Evolutionary conservation across 1,140 invertebrate species (phyloP), one percentile per base, ranked within the genome.

Genomic region (Branchinecta lynchi): DNA sequence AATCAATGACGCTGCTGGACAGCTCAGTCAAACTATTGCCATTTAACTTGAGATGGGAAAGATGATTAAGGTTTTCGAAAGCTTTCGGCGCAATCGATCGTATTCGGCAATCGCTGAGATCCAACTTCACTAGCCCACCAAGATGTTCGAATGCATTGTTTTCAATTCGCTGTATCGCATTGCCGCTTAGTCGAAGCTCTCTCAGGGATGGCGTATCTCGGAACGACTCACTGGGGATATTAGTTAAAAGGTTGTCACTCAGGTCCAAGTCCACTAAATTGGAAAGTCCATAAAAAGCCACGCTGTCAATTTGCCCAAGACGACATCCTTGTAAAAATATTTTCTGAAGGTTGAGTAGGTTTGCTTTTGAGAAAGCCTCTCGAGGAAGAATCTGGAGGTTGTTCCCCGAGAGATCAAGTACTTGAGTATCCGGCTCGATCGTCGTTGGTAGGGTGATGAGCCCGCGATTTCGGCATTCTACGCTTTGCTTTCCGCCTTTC

Each of bases 401-500:
- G 78, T 94, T 94, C 67, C 87, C 86, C 70, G 89, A 91, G 76
- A 90, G 83, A 78, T 93, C 89, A 73, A 95, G 79, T 71, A 95
- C 90, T 82, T 95, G 92, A 8, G 91, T 93, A 73, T 87, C 89
- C 7, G 87, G 83, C 78, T 92, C 88, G 67, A 93, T 86, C 71
- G 84, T 85, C 70, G 87, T 85, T 0, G 92, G 92, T 70, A 95
- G 86, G 51, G 84, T 86, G 72, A 88, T 89, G 66, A 94, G 82
- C 44, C 83, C 85, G 17, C 88, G 85, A 77, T 90, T 86, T 70
- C 86, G 83, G 79, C 92, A 95, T 79, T 93, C 91, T 21, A 92
- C 90, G 32, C 89, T 91, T 75, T 90, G 87, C 80, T 94, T 93
- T 70, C 91, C 91, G 74, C 87, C 85, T 80, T 93, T 92, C 92